A percentile compares a stretch with the other conserved stretches of the same genome.
phyloP scores from a whole-genome alignment of 2,797 vertebrate species.

The Threskiornis aethiopicus region DNA sequence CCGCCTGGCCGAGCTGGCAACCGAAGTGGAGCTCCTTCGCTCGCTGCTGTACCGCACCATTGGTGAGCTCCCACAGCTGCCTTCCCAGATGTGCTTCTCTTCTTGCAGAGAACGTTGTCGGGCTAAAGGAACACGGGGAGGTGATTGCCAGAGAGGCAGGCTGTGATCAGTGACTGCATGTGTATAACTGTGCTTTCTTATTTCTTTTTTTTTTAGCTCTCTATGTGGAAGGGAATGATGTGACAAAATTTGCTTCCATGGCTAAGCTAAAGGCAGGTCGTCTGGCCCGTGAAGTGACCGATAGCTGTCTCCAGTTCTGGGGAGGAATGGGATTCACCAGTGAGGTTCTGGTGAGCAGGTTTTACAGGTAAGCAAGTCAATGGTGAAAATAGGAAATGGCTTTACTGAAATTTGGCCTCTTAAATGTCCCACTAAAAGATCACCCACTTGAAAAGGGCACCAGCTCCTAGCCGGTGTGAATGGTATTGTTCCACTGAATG shows the following conservation, averaged over 20 bases:
- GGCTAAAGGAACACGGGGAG: background rate
- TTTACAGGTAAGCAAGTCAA: slow-evolving; percentile 82
- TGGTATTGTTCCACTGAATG: background rate
- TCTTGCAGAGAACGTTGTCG: rapidly evolving
- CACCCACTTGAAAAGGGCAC: background rate
- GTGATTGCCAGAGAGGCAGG: background rate
- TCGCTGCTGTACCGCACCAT: slow-evolving; percentile 80
- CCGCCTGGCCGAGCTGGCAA: slow-evolving; percentile 86
- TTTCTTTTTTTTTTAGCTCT: slow-evolving; percentile 68
- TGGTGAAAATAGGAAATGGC: background rate
- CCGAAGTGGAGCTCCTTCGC: slow-evolving; percentile 86
- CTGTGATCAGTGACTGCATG: background rate
- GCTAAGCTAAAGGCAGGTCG: slow-evolving; percentile 87
- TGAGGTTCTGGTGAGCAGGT: slow-evolving; percentile 85
- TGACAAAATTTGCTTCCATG: slow-evolving; percentile 90
- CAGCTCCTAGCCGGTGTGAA: background rate
- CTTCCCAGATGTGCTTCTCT: background rate
- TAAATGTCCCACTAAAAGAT: background rate
- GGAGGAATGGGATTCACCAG: slow-evolving; percentile 91
- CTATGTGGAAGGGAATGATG: slow-evolving; percentile 84
- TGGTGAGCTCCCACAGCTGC: slow-evolving; percentile 69
- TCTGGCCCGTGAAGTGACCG: slow-evolving; percentile 79
- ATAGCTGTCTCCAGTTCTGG: slow-evolving; percentile 91
- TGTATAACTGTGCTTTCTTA: background rate
- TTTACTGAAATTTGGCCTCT: background rate